Percentiles rank a stretch among this genome's conserved stretches.
phyloP scores from a whole-genome alignment of 2,113 vertebrate genomes.

The Holacanthus passer region DNA sequence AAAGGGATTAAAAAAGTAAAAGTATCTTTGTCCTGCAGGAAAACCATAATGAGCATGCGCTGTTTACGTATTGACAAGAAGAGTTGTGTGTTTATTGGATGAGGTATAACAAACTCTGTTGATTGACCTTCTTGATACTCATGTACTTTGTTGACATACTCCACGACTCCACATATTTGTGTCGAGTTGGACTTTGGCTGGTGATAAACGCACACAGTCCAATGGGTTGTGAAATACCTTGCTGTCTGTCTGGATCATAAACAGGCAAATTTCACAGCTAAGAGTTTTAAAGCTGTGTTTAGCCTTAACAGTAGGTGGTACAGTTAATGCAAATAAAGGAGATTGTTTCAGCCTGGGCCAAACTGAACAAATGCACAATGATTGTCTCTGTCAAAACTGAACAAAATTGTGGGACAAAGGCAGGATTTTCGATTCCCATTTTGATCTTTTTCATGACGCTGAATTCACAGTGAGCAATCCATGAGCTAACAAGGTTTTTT shows the following conservation, averaged over 20 bases:
- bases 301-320: neutral
- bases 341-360: neutral
- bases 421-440: too few species aligned
- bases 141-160: neutral
- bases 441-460: neutral
- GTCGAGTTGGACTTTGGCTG: constrained; percentile 40
- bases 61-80: neutral
- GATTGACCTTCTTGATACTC: too few species aligned
- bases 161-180: constrained; percentile 17
- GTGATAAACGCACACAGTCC: constrained; percentile 3
- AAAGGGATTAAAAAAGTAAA: too few species aligned
- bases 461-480: neutral
- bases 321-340: neutral
- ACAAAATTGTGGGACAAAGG: neutral
- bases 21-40: neutral
- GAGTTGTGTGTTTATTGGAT: neutral
- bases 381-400: neutral
- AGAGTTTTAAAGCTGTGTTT: neutral
- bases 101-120: neutral
- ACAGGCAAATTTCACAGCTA: neutral
- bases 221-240: constrained; percentile 6
- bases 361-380: neutral
- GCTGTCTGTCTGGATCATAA: neutral
- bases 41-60: neutral
- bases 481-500: too few species aligned